Evolutionary conservation across 2,888 invertebrate species (phyloP).

Genomic region (Andrena camellia): DNA sequence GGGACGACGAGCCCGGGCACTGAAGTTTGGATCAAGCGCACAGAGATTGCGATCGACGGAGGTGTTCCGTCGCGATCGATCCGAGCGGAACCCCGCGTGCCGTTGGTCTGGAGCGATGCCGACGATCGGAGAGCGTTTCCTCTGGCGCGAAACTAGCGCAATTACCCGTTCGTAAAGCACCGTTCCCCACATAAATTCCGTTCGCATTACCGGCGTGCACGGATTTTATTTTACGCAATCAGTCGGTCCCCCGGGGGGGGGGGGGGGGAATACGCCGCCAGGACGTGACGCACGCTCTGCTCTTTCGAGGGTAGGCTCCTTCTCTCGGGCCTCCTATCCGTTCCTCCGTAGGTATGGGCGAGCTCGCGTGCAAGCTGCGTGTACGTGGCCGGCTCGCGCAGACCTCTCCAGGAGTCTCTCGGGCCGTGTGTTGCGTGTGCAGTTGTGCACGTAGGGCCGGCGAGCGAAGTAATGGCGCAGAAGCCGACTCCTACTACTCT

Average conservation of each 20-base stretch:
- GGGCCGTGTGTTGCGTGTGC: slow-evolving; percentile 60
- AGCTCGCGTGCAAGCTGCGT: slow-evolving; percentile 68
- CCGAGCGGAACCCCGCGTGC: background rate
- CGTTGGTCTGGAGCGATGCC: background rate
- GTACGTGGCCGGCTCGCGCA: slow-evolving; percentile 52
- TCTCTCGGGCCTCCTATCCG: slow-evolving; percentile 28
- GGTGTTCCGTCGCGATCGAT: background rate
- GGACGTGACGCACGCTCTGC: slow-evolving; percentile 50
- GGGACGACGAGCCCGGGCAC: too few species aligned
- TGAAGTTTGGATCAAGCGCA: too few species aligned
- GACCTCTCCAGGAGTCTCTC: slow-evolving; percentile 15
- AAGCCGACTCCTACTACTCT: slow-evolving; percentile 80
- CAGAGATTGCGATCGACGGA: background rate
- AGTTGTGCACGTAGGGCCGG: slow-evolving; percentile 63
- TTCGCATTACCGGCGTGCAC: slow-evolving; percentile 47
- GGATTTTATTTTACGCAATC: slow-evolving; percentile 70
- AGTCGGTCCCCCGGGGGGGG: slow-evolving; percentile 61
- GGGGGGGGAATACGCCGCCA: slow-evolving; percentile 56
- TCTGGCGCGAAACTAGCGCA: slow-evolving; percentile 32
- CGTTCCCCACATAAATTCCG: slow-evolving; percentile 54
- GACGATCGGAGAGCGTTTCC: background rate
- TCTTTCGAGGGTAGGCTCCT: slow-evolving; percentile 1
- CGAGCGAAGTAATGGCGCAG: slow-evolving; percentile 81
- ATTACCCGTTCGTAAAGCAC: slow-evolving; percentile 47
- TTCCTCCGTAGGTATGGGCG: slow-evolving; percentile 18